Evolutionary conservation across 1,140 invertebrate species (phyloP).

Genomic region (Drosophila rhopaloa): DNA sequence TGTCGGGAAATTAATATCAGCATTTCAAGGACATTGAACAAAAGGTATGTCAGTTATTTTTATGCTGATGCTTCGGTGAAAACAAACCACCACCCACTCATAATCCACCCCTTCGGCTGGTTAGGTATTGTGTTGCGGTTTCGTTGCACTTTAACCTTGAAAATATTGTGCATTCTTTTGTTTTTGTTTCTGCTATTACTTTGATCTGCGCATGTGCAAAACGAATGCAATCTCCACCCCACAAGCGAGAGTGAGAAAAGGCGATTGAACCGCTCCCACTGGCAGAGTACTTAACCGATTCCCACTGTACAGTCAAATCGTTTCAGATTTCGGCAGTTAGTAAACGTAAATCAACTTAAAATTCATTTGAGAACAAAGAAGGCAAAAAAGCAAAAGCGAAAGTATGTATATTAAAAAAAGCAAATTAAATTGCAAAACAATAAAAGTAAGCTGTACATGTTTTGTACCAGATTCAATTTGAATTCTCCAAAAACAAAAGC

Average conservation of each 20-base stretch:
- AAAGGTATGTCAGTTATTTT: slow-evolving; percentile 40
- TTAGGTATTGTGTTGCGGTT: slow-evolving; percentile 73
- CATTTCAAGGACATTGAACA: slow-evolving; percentile 62
- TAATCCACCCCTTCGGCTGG: slow-evolving; percentile 11
- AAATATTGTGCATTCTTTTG: slow-evolving; percentile 58
- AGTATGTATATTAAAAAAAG: slow-evolving; percentile 50
- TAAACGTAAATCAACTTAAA: slow-evolving; percentile 34
- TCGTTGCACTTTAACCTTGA: slow-evolving; percentile 84
- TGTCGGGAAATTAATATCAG: slow-evolving; percentile 62
- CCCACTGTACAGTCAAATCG: slow-evolving; percentile 36
- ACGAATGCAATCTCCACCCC: slow-evolving; percentile 30
- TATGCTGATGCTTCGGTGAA: slow-evolving; percentile 20
- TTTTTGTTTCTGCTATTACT: slow-evolving; percentile 33
- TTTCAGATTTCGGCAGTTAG: slow-evolving; percentile 32
- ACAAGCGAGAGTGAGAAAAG: slow-evolving; percentile 20
- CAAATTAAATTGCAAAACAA: slow-evolving; percentile 22
- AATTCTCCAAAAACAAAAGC: slow-evolving; percentile 16
- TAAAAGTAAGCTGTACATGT: neutral
- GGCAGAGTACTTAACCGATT: neutral
- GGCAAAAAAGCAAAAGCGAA: slow-evolving; percentile 68
- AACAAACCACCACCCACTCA: neutral
- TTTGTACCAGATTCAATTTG: slow-evolving; percentile 24
- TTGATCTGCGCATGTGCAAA: slow-evolving; percentile 61
- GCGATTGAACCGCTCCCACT: slow-evolving; percentile 8
- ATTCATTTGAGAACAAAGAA: slow-evolving; percentile 17